Evolutionary conservation across 2,797 vertebrate species (phyloP), one percentile per base, ranked within the genome.

Genomic region (Otolemur crassicaudatus): DNA sequence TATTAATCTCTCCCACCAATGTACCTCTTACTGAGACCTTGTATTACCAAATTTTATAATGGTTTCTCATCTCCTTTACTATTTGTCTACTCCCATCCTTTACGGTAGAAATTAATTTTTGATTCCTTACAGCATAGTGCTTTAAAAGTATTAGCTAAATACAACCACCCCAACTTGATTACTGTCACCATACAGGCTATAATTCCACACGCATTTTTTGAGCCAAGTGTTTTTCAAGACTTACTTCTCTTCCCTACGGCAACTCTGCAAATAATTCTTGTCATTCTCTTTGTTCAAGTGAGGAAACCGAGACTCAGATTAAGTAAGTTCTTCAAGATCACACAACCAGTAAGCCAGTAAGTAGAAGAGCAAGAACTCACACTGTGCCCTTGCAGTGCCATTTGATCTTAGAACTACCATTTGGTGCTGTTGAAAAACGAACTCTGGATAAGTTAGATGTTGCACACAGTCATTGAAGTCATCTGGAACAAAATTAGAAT

Each of bases 191-290:
- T 84, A 84, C 73, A 81, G 22, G 37, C 60, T 87, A 22, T 2
- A 70, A 73, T 87, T 86, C 77, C 80, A 75, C 29, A 63, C 84
- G 23, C 7, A 61, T 23, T 90, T 95, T 91, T 90, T 94, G 37
- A 82, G 14, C 85, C 81, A 94, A 46, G 5, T 37, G 13, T 88
- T 85, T 91, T 94, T 97, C 19, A 29, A 80, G 46, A 13, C 60
- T 84, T 69, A 65, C 63, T 77, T 76, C 53, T 87, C 37, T 91
- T 77, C 23, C 31, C 87, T 40, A 34, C 37, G 76, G 87, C 60
- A 94, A 95, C 27, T 20, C 25, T 65, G 16, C 25, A 53, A 25
- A n/a, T 53, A 81, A 34, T 85, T 95, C 84, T 70, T 5, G 88
- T 72, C 43, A 87, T 72, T 25, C 31, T 80, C 25, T 56, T 94